Evolutionary conservation across 2,888 invertebrate genomes (phyloP).

Genomic region (Molanna angustata): DNA sequence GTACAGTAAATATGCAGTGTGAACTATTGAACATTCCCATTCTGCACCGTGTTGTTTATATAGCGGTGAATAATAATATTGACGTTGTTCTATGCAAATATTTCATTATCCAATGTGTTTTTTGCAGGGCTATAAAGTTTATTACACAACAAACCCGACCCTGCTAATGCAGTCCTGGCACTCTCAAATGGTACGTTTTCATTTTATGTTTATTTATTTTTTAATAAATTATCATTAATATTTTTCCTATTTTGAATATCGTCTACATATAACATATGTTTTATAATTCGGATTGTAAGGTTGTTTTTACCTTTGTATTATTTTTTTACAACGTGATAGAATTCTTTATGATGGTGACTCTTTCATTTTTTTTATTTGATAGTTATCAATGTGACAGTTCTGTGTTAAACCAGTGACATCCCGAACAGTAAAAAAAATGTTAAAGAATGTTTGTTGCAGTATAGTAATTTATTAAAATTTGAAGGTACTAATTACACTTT

Average conservation of each 20-base stretch:
- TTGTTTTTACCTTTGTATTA: not conserved
- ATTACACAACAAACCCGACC: constrained; percentile 88
- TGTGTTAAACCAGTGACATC: too few species aligned
- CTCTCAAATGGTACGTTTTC: constrained; percentile 70
- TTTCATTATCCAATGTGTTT: constrained; percentile 5
- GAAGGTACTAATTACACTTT: not conserved
- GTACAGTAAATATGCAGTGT: too few species aligned
- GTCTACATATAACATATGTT: not conserved
- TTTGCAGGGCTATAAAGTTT: constrained; percentile 91
- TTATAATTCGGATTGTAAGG: not conserved
- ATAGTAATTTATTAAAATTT: not conserved
- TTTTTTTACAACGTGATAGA: too few species aligned
- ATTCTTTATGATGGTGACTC: not conserved
- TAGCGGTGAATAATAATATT: not conserved
- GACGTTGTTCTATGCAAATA: not conserved
- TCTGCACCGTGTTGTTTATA: too few species aligned
- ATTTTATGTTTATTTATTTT: not conserved
- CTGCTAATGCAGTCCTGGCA: constrained; percentile 88
- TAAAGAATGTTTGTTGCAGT: not conserved
- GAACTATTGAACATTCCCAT: too few species aligned
- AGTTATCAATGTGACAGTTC: too few species aligned
- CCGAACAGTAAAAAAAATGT: not conserved
- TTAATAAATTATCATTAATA: not conserved
- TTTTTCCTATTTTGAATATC: not conserved
- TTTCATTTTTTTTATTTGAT: not conserved